Percentiles rank a stretch among this genome's conserved stretches.
phyloP scores from a whole-genome alignment of 2,888 invertebrate species.

The Willowsia nigromaculata region DNA sequence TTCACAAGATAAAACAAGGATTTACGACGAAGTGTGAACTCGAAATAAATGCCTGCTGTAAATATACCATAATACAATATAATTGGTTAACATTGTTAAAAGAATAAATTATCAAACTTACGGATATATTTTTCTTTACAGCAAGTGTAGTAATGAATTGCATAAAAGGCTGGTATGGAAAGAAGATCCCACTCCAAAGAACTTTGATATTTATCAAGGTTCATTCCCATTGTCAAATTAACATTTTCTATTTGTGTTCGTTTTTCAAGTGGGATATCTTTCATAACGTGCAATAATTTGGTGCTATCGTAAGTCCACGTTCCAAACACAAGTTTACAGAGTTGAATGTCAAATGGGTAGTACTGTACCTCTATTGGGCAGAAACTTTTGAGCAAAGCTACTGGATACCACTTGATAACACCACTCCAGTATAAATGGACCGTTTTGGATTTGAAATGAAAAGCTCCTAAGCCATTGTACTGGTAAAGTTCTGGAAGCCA shows the following conservation, averaged over 20 bases:
- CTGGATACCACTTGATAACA: not conserved
- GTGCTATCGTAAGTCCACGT: not conserved
- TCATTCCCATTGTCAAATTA: not conserved
- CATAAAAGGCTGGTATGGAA: not conserved
- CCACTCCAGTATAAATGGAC: not conserved
- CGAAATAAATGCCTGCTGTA: not conserved
- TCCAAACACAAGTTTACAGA: not conserved
- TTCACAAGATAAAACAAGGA: not conserved
- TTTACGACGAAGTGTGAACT: not conserved
- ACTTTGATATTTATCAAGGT: not conserved
- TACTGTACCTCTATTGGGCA: not conserved
- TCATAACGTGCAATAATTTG: not conserved
- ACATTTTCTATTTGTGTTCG: no score
- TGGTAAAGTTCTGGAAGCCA: not conserved
- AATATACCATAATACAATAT: no score
- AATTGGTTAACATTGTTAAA: no score
- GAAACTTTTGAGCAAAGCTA: not conserved
- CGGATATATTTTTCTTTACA: not conserved
- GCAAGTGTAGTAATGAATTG: not conserved
- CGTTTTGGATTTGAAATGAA: not conserved
- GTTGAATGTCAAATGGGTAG: slow-evolving; percentile 38
- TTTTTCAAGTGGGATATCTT: not conserved
- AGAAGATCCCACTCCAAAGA: not conserved
- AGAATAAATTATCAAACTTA: not conserved
- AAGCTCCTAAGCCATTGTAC: not conserved